Conservation (phyloP, 2,113 vertebrate genomes). For the Centropus bengalensis region DNA sequence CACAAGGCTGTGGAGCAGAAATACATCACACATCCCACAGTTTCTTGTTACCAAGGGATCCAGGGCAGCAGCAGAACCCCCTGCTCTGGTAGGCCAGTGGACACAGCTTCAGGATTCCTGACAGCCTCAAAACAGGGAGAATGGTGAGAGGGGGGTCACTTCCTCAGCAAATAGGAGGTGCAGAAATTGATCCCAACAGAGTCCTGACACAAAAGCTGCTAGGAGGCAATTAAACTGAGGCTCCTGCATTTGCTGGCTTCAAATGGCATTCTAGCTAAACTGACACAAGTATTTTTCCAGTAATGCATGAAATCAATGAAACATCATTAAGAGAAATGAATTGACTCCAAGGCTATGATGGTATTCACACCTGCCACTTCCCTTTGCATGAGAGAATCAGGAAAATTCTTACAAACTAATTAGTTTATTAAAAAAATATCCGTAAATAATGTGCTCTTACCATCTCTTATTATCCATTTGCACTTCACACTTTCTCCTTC, state of each 20-base stretch:
- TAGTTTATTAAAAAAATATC: background rate
- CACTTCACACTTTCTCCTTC: background rate
- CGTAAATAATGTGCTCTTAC: background rate
- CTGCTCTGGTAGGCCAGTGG: rapidly evolving
- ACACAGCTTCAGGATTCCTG: background rate
- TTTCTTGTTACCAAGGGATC: background rate
- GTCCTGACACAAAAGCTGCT: background rate
- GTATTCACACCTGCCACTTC: background rate
- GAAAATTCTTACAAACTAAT: background rate
- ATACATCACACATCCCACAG: background rate
- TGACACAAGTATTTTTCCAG: background rate
- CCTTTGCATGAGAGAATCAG: background rate
- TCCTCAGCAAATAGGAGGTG: background rate
- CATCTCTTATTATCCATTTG: background rate
- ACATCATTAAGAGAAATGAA: background rate
- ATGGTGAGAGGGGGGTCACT: background rate
- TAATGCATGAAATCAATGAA: background rate
- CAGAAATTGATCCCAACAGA: background rate
- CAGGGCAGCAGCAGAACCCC: background rate
- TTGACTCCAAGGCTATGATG: background rate
- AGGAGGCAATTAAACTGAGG: background rate
- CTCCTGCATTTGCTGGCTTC: background rate
- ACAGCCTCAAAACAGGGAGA: background rate
- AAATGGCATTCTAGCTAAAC: background rate
- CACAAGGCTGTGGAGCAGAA: background rate